Evolutionary conservation across 2,888 invertebrate genomes (phyloP).

Genomic region (Cosmopolites sordidus): DNA sequence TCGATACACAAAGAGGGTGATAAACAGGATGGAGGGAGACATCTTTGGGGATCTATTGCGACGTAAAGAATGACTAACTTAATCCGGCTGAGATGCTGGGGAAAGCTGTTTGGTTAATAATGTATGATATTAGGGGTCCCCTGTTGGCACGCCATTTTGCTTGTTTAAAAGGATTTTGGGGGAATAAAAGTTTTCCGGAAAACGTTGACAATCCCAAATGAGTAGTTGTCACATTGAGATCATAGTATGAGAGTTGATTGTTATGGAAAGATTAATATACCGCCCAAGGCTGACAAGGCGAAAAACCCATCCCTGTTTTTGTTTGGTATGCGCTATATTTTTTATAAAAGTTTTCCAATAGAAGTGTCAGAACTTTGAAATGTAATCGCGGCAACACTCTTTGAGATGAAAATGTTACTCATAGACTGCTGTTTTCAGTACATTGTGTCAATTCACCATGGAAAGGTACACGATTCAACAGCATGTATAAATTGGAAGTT

Average conservation of each 20-base stretch:
- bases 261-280: not conserved
- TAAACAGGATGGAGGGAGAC: not conserved
- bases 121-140: slow-evolving; percentile 25
- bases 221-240: not conserved
- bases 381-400: too few species aligned
- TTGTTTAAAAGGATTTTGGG: slow-evolving; percentile 7
- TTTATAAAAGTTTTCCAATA: too few species aligned
- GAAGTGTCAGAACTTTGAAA: too few species aligned
- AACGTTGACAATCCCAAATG: not conserved
- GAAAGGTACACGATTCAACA: too few species aligned
- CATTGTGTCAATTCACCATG: too few species aligned
- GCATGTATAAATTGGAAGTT: too few species aligned
- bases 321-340: too few species aligned
- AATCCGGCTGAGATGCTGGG: slow-evolving; percentile 19
- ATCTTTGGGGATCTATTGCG: slow-evolving; percentile 11
- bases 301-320: too few species aligned
- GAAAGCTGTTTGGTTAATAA: slow-evolving; percentile 25
- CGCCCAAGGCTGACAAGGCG: not conserved
- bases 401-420: too few species aligned
- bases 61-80: slow-evolving; percentile 23
- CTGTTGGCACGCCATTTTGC: slow-evolving; percentile 12
- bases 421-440: too few species aligned
- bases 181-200: not conserved
- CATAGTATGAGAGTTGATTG: not conserved
- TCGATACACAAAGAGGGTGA: too few species aligned